Evolutionary conservation across 2,113 vertebrate species (phyloP), one percentile per base, ranked within the genome.

Genomic region (Cinclus cinclus): DNA sequence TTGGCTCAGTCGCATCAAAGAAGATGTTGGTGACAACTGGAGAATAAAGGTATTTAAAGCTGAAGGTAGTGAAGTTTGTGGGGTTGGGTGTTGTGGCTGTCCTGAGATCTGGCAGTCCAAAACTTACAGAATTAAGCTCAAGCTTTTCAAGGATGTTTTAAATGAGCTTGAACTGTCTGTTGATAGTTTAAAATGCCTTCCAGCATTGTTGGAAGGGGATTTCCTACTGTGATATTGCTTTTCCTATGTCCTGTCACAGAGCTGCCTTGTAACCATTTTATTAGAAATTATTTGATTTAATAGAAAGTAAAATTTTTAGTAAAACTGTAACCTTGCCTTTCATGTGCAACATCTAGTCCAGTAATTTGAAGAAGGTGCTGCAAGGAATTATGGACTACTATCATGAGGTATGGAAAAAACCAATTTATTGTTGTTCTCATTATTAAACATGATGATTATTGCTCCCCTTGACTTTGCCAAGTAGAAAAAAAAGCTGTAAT

Each of bases 281-380:
- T 58, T 83, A 20, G 23, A 87, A 71, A 27, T 58, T 63, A 31
- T 41, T 69, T 47, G 3, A 49, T 76, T 81, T 80, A 33, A 79
- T 23, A 11, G 22, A 60, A 91, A 53, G 19, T 20, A 44, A 77
- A 11, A 11, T 6, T 44, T 70, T 22, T 24, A 87, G 41, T 90
- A 41, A 42, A 89, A 68, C 35, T 67, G 2, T 95, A 62, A 84
- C 15, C 15, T 94, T 95, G 28, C 91, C 75, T 76, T 96, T 83
- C 94, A 95, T 95, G 83, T 52, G 7, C 87, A 75, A 70, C 79
- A 33, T 82, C 84, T 96, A 99, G 99, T 97, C 99, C 97, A 99
- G 98, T 98, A 99, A 99, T 96, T 97, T 99, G 91, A 99, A 99
- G 98, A 99, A 99, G 97, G 98, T 99, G 81, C 98, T 99, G 79